Evolutionary conservation across 2,113 vertebrate genomes (phyloP).

Genomic region (Rhinopithecus roxellana): DNA sequence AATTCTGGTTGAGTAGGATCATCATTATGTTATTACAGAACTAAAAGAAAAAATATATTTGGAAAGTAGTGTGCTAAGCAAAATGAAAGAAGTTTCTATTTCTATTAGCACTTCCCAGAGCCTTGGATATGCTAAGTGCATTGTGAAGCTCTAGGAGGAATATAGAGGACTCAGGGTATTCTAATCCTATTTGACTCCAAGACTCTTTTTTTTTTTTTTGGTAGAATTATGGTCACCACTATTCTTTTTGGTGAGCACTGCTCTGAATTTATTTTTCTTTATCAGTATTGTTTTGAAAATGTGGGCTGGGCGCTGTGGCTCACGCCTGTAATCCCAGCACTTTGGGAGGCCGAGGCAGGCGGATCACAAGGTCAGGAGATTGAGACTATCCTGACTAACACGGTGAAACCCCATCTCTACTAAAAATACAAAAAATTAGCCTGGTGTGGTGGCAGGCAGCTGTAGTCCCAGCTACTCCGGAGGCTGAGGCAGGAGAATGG

Average conservation of each 20-base stretch:
- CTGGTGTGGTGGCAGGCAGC: rapidly evolving
- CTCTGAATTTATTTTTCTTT: not conserved
- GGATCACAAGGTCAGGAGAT: no score
- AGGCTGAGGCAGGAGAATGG: no score
- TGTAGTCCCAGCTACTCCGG: no score
- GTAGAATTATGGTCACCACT: not conserved
- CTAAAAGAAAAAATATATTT: not conserved
- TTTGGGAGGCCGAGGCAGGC: no score
- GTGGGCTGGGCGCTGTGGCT: not conserved
- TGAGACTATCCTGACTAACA: no score
- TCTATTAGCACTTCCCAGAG: not conserved
- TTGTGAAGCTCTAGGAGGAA: not conserved
- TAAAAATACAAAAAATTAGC: no score
- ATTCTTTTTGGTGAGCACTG: not conserved
- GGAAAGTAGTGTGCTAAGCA: not conserved
- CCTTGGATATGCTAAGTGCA: not conserved
- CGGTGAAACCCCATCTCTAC: no score
- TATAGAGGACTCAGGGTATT: not conserved
- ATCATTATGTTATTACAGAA: not conserved
- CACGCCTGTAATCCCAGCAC: no score
- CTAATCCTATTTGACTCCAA: not conserved
- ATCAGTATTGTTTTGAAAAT: slow-evolving; percentile 22
- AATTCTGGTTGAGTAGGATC: not conserved
- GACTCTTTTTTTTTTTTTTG: not conserved
- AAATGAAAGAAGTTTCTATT: not conserved